Evolutionary conservation across 1,140 invertebrate genomes (phyloP), one percentile per base, ranked within the genome.

Genomic region (Drosophila simulans): DNA sequence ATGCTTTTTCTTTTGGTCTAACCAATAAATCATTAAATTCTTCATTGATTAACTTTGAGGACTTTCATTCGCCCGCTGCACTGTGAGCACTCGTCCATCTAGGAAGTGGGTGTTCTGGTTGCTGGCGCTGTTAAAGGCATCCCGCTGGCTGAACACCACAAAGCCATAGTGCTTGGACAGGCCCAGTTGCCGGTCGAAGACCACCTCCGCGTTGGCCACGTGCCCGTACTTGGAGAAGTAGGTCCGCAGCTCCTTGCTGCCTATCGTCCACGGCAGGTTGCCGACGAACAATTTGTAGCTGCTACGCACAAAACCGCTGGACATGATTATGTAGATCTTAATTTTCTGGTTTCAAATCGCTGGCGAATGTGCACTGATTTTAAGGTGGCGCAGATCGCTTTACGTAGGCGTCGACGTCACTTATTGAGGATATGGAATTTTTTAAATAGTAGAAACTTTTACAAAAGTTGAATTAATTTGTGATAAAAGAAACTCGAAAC

Each of bases 211-310:
- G 49, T 91, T 92, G 20, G 92, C 63, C 60, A 97, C 93, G 39
- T 94, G 93, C 5, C 97, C 97, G 93, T 96, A 97, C 73, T 95
- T 94, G 34, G 95, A 95, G 81, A 97, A 97, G 81, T 97, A 96
- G 45, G 94, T 93, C 77, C 94, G 93, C 15, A 98, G 91, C 77
- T 97, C 95, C 17, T 93, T 92, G 56, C 94, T 93, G 55, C 95
- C 93, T 2, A 96, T 93, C 4, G 96, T 97, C 97, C 96, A 97
- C 1, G 96, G 95, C 27, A 98, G 72, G 84, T 97, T 96, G 42
- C 93, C 94, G 17, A 97, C 93, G 91, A 95, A 96, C n/a, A 97
- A 90, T 92, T 94, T 95, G 55, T 94, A 93, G 17, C 89, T 72
- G 56, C 93, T 92, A 71, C 94, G 75, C 13, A 51, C 73, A 64